Percentiles rank a stretch among this genome's conserved stretches.
phyloP scores from a whole-genome alignment of 2,113 vertebrate species.

The Entelurus aequoreus region DNA sequence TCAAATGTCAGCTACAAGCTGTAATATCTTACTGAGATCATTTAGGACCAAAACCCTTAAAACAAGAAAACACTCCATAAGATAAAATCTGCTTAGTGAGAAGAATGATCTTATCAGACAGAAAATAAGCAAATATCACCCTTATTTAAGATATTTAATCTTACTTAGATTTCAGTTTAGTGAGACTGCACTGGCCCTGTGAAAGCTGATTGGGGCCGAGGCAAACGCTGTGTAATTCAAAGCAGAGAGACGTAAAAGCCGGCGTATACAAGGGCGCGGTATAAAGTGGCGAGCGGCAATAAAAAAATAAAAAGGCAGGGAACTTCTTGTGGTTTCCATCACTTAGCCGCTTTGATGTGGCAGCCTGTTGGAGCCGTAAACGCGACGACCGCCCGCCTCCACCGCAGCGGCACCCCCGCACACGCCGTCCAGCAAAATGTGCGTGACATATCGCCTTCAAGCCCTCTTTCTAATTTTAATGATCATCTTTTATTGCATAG shows the following conservation, averaged over 20 bases:
- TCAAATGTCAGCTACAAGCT: too few relatives aligned
- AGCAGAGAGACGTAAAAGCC: conserved; percentile 76
- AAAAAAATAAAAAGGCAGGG: conserved; percentile 62
- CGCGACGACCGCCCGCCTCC: conserved; percentile 52
- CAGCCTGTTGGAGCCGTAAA: conserved; percentile 70
- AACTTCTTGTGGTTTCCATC: conserved; percentile 80
- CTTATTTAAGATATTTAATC: too few relatives aligned
- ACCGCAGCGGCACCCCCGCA: background rate
- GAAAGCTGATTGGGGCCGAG: conserved; percentile 61
- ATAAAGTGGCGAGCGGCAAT: conserved; percentile 78
- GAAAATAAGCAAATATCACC: too few relatives aligned
- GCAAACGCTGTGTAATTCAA: conserved; percentile 78
- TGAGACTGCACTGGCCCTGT: conserved; percentile 34
- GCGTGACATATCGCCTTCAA: background rate
- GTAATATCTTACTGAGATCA: too few relatives aligned
- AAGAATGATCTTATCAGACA: too few relatives aligned
- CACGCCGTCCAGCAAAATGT: background rate
- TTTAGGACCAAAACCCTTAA: too few relatives aligned
- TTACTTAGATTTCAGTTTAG: too few relatives aligned
- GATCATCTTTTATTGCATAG: background rate
- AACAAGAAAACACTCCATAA: too few relatives aligned
- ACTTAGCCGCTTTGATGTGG: conserved; percentile 71
- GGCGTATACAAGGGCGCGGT: conserved; percentile 72
- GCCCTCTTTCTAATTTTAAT: background rate
- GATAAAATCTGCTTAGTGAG: too few relatives aligned